Evolutionary conservation across 2,888 invertebrate species (phyloP), one percentile per base, ranked within the genome.

Genomic region (Teinopalpus imperialis): DNA sequence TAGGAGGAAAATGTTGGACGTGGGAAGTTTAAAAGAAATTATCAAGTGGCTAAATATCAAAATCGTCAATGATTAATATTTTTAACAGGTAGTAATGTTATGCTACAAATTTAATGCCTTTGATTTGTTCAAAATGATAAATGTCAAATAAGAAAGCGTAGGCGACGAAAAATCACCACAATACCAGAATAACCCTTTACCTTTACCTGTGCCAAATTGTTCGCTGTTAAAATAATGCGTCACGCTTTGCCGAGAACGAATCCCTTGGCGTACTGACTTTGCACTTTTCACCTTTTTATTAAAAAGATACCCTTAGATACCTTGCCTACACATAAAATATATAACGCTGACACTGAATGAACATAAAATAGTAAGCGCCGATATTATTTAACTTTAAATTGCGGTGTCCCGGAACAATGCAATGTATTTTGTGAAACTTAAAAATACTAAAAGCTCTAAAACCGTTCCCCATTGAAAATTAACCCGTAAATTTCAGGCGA

Each of bases 401-500:
- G 23, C 27, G 7, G 7, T 8, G n/a, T 20, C 10, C 23, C 12
- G 26, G 34, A 40, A 40, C 27, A 45, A 18, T 26, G 40, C 23
- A 39, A 32, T 27, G 23, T 29, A 20, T 46, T 46, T 21, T 20
- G 14, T 16, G 64, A 59, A 78, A 76, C 74, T 77, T 76, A 74
- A 82, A 81, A 81, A 79, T 75, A 70, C 66, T 69, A 70, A 69
- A 68, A 73, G 69, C 51, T 79, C 77, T 75, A 74, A 74, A 75
- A 73, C 76, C 66, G 59, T 63, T 73, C 68, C 57, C 76, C 73
- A 82, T 79, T 85, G 82, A 82, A 87, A 86, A 87, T 88, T 86
- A 86, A 85, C 78, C 81, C 82, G 86, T 87, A 87, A 86, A 87
- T 87, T 87, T 82, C 67, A 63, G 63, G 79, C 81, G 83, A 86